phyloP scores from a whole-genome alignment of 2,797 vertebrate genomes.

The Acanthurus leucopareius region DNA sequence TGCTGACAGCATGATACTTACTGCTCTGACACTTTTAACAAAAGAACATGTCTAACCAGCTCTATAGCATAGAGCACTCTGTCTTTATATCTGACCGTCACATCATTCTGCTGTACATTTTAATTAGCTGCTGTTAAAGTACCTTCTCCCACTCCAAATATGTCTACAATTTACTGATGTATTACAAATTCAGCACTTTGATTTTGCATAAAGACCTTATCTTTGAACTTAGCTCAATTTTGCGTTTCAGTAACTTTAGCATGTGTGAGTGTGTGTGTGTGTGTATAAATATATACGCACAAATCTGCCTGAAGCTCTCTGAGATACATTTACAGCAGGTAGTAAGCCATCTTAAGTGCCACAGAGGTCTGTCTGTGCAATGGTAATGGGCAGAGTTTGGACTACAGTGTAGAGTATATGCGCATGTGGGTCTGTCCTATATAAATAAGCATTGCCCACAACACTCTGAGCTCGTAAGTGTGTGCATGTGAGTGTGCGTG shows the following conservation, averaged over 20 bases:
- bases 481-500: slow-evolving; percentile 15
- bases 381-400: slow-evolving; percentile 58
- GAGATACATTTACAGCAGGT: slow-evolving; percentile 56
- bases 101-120: slow-evolving; percentile 35
- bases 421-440: slow-evolving; percentile 41
- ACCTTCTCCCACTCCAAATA: slow-evolving; percentile 26
- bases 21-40: slow-evolving; percentile 47
- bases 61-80: slow-evolving; percentile 9
- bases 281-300: background rate
- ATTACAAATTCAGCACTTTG: slow-evolving; percentile 53
- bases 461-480: slow-evolving; percentile 17
- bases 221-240: slow-evolving; percentile 43
- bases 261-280: background rate
- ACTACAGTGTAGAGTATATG: slow-evolving; percentile 22
- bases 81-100: slow-evolving; percentile 33
- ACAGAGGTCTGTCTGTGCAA: slow-evolving; percentile 47
- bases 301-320: slow-evolving; percentile 21
- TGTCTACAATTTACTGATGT: slow-evolving; percentile 45
- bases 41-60: slow-evolving; percentile 36
- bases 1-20: slow-evolving; percentile 46
- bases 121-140: slow-evolving; percentile 53
- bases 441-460: slow-evolving; percentile 53
- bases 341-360: slow-evolving; percentile 57
- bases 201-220: slow-evolving; percentile 40
- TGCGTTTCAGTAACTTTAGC: slow-evolving; percentile 18